Base-by-base conservation (phyloP, 2,888 invertebrate species). In the Caenorhabditis imperialis region DNA sequence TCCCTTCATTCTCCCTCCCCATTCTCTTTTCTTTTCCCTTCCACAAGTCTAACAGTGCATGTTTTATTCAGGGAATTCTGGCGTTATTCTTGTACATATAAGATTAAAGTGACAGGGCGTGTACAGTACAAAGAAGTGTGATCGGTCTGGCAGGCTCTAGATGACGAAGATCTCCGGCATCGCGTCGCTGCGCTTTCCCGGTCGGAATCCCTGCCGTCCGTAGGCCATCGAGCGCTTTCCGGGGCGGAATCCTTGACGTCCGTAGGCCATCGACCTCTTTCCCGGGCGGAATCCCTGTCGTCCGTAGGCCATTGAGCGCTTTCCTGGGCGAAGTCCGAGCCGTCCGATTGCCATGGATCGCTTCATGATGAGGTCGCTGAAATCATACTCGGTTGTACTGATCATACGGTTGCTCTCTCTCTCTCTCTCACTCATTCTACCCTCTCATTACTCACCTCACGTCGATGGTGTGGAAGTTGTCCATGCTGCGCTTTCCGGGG, bases 211-310 rank as follows among this genome's bases (percentile, higher is more conserved):
- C 51, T 74, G 62, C 48, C 86, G 57, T 8, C 85, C 86, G 33
- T 85, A 76, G 16, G 86, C 83, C 77, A 84, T 78, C n/a, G 83
- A 80, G 6, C 86, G 70, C 70, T 85, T 85, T 54, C 83, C 85
- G 20, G 85, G 86, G 18, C 85, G 77, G 73, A 86, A 82, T 27
- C 83, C 82, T 33, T 72, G 65, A 38, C 86, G 62, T 22, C 85
- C 86, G 30, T 85, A 75, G 37, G 86, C 84, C 78, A 85, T 78
- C 10, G 84, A 81, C 23, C 86, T 67, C 65, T 86, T 86, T 67
- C 85, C 86, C n/a, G 86, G 85, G 14, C 86, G 77, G 78, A 86
- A 85, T 35, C 84, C 82, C 53, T 75, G 67, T 37, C 86, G 45
- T 23, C 85, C 86, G 35, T 85, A 77, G 14, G 86, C 84, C 77